Evolutionary conservation across 2,113 vertebrate species (phyloP).

Genomic region (Thunnus maccoyii): DNA sequence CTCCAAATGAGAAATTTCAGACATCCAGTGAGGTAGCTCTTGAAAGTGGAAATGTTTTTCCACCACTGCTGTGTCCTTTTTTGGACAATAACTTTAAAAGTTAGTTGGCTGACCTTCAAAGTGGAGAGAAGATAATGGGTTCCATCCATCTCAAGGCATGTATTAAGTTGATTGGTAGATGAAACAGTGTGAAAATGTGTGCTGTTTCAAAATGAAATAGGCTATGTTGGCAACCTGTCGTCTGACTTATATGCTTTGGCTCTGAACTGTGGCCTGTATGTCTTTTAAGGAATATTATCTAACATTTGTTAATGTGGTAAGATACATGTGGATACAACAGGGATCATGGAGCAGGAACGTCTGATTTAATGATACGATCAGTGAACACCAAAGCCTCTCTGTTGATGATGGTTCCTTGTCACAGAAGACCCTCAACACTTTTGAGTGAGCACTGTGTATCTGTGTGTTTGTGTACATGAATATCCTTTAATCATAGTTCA

Average conservation of each 20-base stretch:
- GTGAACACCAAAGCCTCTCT: constrained; percentile 34
- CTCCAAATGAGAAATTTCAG: constrained; percentile 83
- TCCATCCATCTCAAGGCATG: constrained; percentile 72
- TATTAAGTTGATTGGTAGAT: constrained; percentile 81
- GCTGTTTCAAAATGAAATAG: constrained; percentile 71
- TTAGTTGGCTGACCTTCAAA: constrained; percentile 84
- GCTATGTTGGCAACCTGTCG: constrained; percentile 49
- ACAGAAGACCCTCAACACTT: neutral
- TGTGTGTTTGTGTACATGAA: neutral
- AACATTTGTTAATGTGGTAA: constrained; percentile 52
- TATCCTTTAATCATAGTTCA: neutral
- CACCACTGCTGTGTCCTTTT: constrained; percentile 64
- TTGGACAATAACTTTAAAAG: constrained; percentile 78
- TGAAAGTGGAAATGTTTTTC: constrained; percentile 80
- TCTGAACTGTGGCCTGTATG: constrained; percentile 60
- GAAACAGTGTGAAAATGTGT: constrained; percentile 65
- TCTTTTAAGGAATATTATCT: constrained; percentile 55
- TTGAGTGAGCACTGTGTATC: constrained; percentile 7
- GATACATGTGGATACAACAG: constrained; percentile 37
- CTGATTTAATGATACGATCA: constrained; percentile 50
- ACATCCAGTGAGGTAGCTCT: constrained; percentile 75
- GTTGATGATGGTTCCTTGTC: constrained; percentile 30
- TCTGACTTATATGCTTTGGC: constrained; percentile 51
- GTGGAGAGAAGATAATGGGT: constrained; percentile 72
- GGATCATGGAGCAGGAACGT: constrained; percentile 38